Conservation (phyloP, 1,140 invertebrate genomes). For the Acromyrmex charruanus region DNA sequence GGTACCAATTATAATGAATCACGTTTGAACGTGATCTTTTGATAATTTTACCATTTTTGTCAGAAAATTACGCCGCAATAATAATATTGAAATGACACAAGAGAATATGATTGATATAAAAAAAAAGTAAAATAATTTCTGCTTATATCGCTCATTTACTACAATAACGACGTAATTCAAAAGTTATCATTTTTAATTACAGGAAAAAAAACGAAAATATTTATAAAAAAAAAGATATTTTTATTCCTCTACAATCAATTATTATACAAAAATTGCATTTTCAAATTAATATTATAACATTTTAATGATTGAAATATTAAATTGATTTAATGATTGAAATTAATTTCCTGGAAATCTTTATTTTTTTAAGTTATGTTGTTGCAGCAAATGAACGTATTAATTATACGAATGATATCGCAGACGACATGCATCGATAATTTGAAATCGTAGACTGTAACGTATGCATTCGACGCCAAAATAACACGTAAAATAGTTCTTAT, state of each 20-base stretch:
- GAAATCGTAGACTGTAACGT: neutral
- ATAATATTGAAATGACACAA: neutral
- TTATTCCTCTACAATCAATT: too few relatives aligned
- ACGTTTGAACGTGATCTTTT: neutral
- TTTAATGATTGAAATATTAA: too few relatives aligned
- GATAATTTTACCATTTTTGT: neutral
- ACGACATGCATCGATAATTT: neutral
- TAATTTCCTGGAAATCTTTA: too few relatives aligned
- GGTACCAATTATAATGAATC: neutral
- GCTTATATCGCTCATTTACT: neutral
- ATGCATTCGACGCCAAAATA: constrained; percentile 9
- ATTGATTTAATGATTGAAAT: too few relatives aligned
- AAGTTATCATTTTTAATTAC: too few relatives aligned
- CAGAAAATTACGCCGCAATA: neutral
- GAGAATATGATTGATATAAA: neutral
- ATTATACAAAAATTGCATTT: too few relatives aligned
- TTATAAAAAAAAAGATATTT: too few relatives aligned
- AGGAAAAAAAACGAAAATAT: too few relatives aligned
- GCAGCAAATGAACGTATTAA: neutral
- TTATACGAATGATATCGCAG: neutral
- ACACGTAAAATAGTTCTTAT: constrained; percentile 33
- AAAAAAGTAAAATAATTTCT: neutral
- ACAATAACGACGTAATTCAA: too few relatives aligned
- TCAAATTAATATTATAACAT: too few relatives aligned
- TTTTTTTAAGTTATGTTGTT: too few relatives aligned